Evolutionary conservation across 2,113 vertebrate species (phyloP).

Genomic region (Heptranchias perlo): DNA sequence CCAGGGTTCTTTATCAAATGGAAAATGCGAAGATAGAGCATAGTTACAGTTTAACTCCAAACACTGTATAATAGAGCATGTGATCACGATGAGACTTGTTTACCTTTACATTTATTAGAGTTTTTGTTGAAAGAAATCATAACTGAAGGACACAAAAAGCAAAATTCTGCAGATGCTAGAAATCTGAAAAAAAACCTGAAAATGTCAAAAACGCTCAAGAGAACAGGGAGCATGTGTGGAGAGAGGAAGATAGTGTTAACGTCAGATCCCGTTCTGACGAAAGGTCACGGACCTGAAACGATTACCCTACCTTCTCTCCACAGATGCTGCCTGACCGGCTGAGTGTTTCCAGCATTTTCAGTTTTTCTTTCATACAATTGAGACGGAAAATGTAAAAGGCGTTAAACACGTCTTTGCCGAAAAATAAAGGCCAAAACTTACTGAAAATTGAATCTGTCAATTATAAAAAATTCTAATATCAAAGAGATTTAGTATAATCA

Average conservation of each 20-base stretch:
- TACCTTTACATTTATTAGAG: background rate
- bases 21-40: background rate
- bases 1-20: background rate
- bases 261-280: no score
- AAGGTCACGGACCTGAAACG: background rate
- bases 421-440: background rate
- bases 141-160: background rate
- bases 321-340: background rate
- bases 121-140: background rate
- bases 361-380: background rate
- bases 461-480: background rate
- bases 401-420: no score
- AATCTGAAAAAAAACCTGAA: background rate
- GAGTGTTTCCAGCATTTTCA: background rate
- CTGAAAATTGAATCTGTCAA: background rate
- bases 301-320: background rate
- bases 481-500: background rate
- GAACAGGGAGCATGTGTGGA: background rate
- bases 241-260: background rate
- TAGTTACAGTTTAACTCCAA: background rate
- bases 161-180: background rate
- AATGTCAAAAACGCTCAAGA: background rate
- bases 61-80: background rate
- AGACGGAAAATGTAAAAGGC: background rate
- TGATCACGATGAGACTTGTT: background rate